Evolutionary conservation across 2,113 vertebrate genomes (phyloP).

Genomic region (Stegostoma tigrinum): DNA sequence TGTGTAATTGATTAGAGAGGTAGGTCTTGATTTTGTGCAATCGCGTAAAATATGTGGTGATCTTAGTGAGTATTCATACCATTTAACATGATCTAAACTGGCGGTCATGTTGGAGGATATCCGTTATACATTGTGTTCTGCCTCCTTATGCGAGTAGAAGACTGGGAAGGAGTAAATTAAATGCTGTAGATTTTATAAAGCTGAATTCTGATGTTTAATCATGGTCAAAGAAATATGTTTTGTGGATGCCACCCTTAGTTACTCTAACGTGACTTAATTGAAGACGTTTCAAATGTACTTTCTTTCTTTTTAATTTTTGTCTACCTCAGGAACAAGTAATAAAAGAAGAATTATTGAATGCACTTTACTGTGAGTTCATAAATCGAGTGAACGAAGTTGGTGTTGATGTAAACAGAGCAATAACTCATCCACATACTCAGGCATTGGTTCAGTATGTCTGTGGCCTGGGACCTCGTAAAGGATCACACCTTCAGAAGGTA

Average conservation of each 20-base stretch:
- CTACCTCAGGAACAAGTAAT: conserved; percentile 81
- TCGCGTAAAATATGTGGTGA: background rate
- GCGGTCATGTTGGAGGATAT: background rate
- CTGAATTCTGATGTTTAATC: background rate
- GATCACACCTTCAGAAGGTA: conserved; percentile 90
- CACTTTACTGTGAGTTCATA: conserved; percentile 93
- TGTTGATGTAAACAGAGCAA: conserved; percentile 90
- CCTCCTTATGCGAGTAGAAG: background rate
- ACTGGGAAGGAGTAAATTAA: background rate
- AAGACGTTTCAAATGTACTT: background rate
- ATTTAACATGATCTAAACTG: background rate
- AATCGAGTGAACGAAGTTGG: conserved; percentile 97
- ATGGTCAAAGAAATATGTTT: background rate
- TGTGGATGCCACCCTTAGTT: background rate
- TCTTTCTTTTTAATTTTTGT: background rate
- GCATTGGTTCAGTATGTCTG: conserved; percentile 92
- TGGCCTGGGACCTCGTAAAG: conserved; percentile 88
- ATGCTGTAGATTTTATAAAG: background rate
- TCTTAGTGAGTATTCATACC: background rate
- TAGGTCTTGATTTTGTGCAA: background rate
- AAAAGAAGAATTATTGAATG: conserved; percentile 85
- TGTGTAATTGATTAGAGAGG: background rate
- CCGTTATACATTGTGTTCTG: background rate
- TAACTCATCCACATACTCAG: conserved; percentile 91
- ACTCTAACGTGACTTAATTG: background rate